Base-by-base conservation (phyloP, 2,888 invertebrate species). In the Timema cristinae region DNA sequence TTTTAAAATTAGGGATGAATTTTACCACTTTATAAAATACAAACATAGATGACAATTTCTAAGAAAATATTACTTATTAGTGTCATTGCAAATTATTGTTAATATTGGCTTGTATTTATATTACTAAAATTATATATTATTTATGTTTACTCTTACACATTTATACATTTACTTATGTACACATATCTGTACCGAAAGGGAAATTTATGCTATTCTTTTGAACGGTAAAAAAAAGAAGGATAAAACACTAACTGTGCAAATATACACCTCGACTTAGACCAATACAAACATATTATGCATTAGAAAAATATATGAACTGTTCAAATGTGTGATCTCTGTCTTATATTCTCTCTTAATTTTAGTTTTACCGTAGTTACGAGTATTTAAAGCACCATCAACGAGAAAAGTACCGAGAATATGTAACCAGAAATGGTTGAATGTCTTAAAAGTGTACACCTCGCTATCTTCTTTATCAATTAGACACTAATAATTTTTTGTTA, bases 211-310 rank as follows among this genome's bases (percentile, higher is more conserved):
- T 32, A 9, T 63, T 48, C 6, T 63, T 47, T 48, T 48, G 47
- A 63, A 47, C 63, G 32, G 16, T 48, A 47, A 48, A 15, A 32
- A n/a, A 59, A 16, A 15, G 16, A 47, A 63, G 32, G 48, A 63
- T 16, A 63, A 63, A 32, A 16, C 67, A 70, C 59, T 50, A 50
- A 47, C 47, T 71, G 13, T 51, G 54, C 49, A 9, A 56, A 59
- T 50, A 71, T n/a, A 72, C 66, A 69, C 72, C 67, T 52, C 66
- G 69, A 56, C 63, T 52, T 52, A 66, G 69, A 56, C 63, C 61
- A 72, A 70, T 72, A 73, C 67, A 73, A 73, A 72, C 72, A 72
- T 73, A 71, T 50, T 71, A 63, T 63, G 32, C 4, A 13, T 63
- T 63, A 63, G 63, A 63, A 63, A 63, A 63, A 63, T 63, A 63